Percentiles rank a stretch among this genome's conserved stretches.
Evolutionary conservation across 2,113 vertebrate genomes (phyloP).

Genomic region (Apaloderma vittatum): DNA sequence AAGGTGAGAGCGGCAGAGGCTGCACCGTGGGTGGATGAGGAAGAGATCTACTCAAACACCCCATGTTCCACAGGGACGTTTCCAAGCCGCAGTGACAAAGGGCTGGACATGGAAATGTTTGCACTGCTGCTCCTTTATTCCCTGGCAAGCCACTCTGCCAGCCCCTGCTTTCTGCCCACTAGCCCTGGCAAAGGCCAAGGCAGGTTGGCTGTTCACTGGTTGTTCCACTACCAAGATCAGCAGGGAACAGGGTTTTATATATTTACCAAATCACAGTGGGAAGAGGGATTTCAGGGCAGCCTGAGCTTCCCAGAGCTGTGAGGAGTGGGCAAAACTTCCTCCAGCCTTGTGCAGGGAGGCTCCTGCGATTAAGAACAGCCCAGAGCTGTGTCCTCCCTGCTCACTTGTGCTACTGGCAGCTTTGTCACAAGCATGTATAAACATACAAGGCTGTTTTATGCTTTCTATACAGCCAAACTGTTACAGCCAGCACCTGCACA

Average conservation of each 20-base stretch:
- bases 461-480: background rate
- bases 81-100: background rate
- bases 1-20: background rate
- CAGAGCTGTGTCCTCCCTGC: background rate
- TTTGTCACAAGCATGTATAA: background rate
- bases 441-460: background rate
- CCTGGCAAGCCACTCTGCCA: rapidly evolving
- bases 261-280: slow-evolving; percentile 8
- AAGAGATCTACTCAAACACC: background rate
- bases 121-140: background rate
- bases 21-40: background rate
- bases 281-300: slow-evolving; percentile 25
- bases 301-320: slow-evolving; percentile 1
- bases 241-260: slow-evolving; percentile 29
- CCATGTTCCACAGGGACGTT: rapidly evolving
- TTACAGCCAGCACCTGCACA: background rate
- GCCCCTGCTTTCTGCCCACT: background rate
- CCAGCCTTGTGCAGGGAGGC: background rate
- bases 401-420: background rate
- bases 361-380: background rate
- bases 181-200: background rate
- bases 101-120: background rate
- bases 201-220: background rate
- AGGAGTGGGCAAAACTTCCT: slow-evolving; percentile 21
- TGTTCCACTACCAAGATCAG: background rate